Evolutionary conservation across 2,113 vertebrate species (phyloP).

Genomic region (Zapornia atra): DNA sequence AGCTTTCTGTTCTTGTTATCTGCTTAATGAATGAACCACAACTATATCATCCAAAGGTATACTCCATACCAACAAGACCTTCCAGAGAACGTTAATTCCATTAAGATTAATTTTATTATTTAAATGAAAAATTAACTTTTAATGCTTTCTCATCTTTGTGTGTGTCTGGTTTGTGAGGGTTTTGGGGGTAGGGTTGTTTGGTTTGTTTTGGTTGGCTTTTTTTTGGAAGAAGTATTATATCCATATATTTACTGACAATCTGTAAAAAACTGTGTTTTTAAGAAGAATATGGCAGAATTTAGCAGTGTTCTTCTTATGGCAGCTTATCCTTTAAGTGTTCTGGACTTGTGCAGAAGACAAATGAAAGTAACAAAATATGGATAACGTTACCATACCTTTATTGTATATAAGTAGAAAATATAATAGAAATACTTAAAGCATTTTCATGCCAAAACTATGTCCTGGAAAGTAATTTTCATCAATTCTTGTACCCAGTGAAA

Average conservation of each 20-base stretch:
- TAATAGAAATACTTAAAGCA: not conserved
- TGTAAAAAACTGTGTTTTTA: not conserved
- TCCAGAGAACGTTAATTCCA: not conserved
- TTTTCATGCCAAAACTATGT: not conserved
- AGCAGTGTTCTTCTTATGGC: not conserved
- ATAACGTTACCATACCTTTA: not conserved
- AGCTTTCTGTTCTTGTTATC: not conserved
- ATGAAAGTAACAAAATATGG: not conserved
- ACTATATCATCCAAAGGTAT: not conserved
- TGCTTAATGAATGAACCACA: constrained; percentile 19
- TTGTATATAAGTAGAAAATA: not conserved
- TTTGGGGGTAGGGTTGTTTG: fast-evolving
- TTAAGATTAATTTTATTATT: not conserved
- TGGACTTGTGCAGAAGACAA: not conserved
- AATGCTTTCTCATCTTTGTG: not conserved
- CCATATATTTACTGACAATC: not conserved
- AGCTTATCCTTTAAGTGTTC: not conserved
- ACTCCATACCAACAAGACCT: not conserved
- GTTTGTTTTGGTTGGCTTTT: not conserved
- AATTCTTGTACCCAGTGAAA: not conserved
- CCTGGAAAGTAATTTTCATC: not conserved
- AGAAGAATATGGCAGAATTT: not conserved
- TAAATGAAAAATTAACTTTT: not conserved
- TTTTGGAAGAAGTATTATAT: not conserved
- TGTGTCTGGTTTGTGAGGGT: fast-evolving